These are phyloP conservation scores for Hymenopus coronatus DNA, from an alignment of 2,888 invertebrate genomes.

Conservation along the genomic window DNA sequence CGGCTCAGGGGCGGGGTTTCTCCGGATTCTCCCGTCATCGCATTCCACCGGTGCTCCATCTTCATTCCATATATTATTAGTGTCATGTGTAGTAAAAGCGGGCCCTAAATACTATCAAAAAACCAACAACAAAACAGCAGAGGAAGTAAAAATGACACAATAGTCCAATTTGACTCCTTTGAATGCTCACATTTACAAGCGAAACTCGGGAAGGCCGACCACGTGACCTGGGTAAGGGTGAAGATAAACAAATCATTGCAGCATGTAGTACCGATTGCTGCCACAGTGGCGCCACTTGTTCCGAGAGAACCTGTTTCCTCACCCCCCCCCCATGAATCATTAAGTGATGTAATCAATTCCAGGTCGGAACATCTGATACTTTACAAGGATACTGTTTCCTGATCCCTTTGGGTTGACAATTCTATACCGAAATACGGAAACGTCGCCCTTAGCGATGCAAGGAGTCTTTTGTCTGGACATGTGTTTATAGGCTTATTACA, in stretches of 20 bases:
- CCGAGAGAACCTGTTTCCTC: background rate
- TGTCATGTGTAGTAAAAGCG: too few species aligned
- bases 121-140: too few species aligned
- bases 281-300: background rate
- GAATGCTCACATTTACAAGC: too few species aligned
- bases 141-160: too few species aligned
- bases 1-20: too few species aligned
- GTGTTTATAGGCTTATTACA: background rate
- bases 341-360: background rate
- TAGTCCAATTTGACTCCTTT: too few species aligned
- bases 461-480: background rate
- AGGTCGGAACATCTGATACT: background rate
- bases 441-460: background rate
- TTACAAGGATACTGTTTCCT: background rate
- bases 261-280: background rate
- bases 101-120: too few species aligned
- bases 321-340: background rate
- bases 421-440: background rate
- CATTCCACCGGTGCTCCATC: too few species aligned
- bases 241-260: too few species aligned
- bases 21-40: too few species aligned
- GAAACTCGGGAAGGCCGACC: too few species aligned
- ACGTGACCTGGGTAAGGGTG: background rate
- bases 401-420: background rate
- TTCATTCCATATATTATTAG: too few species aligned